phyloP scores from a whole-genome alignment of 2,797 vertebrate species.

The Muraenolepis orangiensis region DNA sequence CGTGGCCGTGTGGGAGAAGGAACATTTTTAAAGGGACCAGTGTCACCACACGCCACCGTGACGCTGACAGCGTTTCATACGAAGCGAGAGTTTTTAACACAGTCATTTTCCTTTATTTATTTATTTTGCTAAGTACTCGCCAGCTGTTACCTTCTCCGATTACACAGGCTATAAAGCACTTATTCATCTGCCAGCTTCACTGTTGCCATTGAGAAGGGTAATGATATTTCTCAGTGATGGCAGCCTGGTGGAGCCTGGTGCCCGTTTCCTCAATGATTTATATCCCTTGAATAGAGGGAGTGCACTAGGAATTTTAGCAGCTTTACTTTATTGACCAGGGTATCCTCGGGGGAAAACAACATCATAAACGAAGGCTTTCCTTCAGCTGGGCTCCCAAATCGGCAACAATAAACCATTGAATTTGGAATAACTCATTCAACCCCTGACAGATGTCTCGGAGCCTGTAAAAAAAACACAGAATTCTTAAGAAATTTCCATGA shows the following conservation, averaged over 20 bases:
- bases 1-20: constrained; percentile 42
- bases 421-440: constrained; percentile 28
- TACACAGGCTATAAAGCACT: constrained; percentile 34
- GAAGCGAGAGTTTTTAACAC: constrained; percentile 48
- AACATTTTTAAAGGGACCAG: constrained; percentile 62
- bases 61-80: constrained; percentile 39
- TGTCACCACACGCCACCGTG: constrained; percentile 46
- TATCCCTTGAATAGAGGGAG: constrained; percentile 1
- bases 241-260: constrained; percentile 9
- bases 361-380: constrained; percentile 55
- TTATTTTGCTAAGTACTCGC: constrained; percentile 45
- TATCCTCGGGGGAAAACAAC: constrained; percentile 39
- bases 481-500: not conserved
- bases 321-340: not conserved
- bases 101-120: constrained; percentile 32
- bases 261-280: constrained; percentile 2
- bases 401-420: constrained; percentile 36
- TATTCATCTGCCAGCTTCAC: constrained; percentile 29
- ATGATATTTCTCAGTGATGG: constrained; percentile 30
- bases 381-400: constrained; percentile 28
- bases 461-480: not conserved
- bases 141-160: constrained; percentile 42
- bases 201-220: constrained; percentile 43
- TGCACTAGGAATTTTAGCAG: not conserved
- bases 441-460: not conserved